Percentiles rank a stretch among this genome's conserved stretches.
Evolutionary conservation across 2,888 invertebrate species (phyloP).

Genomic region (Iselma pallidipennis): DNA sequence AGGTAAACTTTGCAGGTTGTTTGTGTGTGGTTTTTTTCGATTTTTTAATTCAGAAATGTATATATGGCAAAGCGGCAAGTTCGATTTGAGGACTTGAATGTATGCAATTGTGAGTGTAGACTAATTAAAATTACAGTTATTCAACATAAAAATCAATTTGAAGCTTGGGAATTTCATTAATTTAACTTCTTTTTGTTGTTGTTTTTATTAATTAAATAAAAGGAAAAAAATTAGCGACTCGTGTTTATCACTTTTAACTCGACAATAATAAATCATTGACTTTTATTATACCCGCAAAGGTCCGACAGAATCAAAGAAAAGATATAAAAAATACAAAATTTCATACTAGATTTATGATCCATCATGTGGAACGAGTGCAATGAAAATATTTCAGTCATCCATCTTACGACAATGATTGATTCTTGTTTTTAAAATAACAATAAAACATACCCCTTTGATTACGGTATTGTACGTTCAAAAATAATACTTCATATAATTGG

Average conservation of each 20-base stretch:
- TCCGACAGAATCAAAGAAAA: background rate
- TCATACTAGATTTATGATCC: constrained; percentile 19
- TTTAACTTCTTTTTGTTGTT: background rate
- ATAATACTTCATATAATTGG: too few relatives aligned
- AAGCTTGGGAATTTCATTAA: background rate
- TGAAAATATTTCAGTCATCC: constrained; percentile 19
- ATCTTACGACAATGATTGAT: constrained; percentile 17
- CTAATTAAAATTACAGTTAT: background rate
- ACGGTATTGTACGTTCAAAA: background rate
- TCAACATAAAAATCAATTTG: background rate
- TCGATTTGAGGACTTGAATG: background rate
- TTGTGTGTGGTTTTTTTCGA: too few relatives aligned
- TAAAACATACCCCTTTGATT: background rate
- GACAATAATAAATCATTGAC: background rate
- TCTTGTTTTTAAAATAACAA: background rate
- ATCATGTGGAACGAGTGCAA: constrained; percentile 20
- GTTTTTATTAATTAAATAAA: background rate
- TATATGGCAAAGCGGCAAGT: too few relatives aligned
- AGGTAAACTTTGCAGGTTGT: too few relatives aligned
- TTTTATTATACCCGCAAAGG: background rate
- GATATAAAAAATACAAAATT: constrained; percentile 13
- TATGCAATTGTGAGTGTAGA: background rate
- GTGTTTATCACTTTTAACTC: background rate
- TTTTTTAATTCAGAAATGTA: too few relatives aligned
- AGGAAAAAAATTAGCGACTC: background rate